Conservation (phyloP, 2,888 invertebrate genomes). For the Chrysotoxum bicinctum region DNA sequence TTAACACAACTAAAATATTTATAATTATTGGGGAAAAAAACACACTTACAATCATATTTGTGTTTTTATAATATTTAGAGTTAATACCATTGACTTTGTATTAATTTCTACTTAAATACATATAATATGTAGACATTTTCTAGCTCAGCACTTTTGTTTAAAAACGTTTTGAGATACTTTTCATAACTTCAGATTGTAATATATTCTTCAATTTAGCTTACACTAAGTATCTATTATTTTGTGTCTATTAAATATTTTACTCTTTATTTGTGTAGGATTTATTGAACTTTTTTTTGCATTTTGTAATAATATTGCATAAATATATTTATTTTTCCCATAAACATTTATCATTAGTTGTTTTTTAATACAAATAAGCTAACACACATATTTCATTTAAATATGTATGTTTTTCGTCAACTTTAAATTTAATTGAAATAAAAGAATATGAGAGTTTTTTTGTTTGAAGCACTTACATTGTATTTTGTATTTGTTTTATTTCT, state of each 20-base stretch:
- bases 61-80: not conserved
- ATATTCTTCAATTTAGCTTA: not conserved
- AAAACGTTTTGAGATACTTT: conserved; percentile 16
- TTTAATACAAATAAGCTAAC: conserved; percentile 60
- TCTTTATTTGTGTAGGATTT: conserved; percentile 35
- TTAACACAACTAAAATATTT: conserved; percentile 15
- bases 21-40: not conserved
- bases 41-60: conserved; percentile 16
- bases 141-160: conserved; percentile 15
- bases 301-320: conserved; percentile 35
- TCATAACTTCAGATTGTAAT: not conserved
- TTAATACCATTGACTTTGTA: conserved; percentile 9
- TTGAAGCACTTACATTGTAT: not conserved
- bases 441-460: no score
- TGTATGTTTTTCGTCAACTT: not conserved
- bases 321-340: conserved; percentile 24
- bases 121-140: conserved; percentile 9
- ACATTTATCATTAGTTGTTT: conserved; percentile 17
- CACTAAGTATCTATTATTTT: not conserved
- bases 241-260: conserved; percentile 15
- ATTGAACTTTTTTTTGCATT: conserved; percentile 41
- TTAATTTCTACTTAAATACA: conserved; percentile 21
- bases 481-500: conserved; percentile 9
- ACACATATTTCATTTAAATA: conserved; percentile 30
- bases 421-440: no score